phyloP scores from a whole-genome alignment of 2,113 vertebrate species.

The Tychaedon coryphoeus region DNA sequence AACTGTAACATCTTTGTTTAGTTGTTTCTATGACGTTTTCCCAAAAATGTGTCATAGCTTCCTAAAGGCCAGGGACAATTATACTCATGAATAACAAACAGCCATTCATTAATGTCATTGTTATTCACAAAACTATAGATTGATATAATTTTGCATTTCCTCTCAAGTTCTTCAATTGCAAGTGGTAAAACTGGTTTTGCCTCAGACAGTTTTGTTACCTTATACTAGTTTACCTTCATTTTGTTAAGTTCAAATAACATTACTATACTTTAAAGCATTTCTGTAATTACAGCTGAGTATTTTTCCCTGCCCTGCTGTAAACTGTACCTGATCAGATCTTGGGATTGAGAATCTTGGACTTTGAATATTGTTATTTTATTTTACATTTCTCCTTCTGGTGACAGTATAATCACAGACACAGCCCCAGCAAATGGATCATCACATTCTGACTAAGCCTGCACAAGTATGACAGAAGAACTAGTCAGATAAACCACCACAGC shows the following conservation, averaged over 20 bases:
- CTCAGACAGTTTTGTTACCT: background rate
- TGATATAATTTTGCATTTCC: background rate
- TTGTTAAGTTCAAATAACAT: background rate
- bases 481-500: background rate
- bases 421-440: background rate
- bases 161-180: background rate
- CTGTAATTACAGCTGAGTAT: background rate
- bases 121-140: background rate
- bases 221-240: background rate
- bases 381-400: background rate
- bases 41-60: background rate
- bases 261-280: background rate
- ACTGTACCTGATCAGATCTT: background rate
- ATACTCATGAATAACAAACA: background rate
- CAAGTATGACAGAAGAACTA: background rate
- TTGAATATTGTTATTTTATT: background rate
- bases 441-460: background rate
- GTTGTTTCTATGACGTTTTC: background rate
- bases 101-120: background rate
- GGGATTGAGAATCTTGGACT: background rate
- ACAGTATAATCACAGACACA: background rate
- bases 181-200: background rate
- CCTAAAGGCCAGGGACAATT: background rate
- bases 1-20: slow-evolving; percentile 6
- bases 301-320: background rate